These are phyloP conservation scores for Chaetogeoica ovagalla DNA, from an alignment of 2,888 invertebrate species.

Conservation along the genomic window DNA sequence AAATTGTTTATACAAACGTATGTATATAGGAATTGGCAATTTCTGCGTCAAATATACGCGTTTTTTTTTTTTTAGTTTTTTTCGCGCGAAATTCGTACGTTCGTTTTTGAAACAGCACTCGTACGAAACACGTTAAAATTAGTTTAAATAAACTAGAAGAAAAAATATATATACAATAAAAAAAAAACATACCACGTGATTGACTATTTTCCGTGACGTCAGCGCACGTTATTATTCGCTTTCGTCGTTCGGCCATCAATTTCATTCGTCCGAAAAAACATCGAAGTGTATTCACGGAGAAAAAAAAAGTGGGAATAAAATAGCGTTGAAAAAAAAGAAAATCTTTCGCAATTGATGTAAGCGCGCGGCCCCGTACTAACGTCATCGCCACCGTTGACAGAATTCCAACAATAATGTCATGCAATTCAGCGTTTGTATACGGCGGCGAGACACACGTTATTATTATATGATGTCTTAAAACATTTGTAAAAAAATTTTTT, in stretches of 20 bases:
- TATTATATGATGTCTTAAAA: too few species aligned
- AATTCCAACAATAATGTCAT: constrained; percentile 1
- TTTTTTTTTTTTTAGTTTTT: too few species aligned
- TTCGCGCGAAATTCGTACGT: too few species aligned
- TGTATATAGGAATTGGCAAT: too few species aligned
- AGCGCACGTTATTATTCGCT: not conserved
- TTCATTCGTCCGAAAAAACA: not conserved
- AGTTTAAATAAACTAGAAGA: constrained; percentile 2
- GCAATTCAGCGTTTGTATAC: not conserved
- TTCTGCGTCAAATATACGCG: too few species aligned
- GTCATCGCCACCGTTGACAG: not conserved
- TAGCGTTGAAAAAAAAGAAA: not conserved
- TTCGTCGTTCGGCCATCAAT: not conserved
- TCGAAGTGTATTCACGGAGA: not conserved
- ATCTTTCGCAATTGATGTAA: not conserved
- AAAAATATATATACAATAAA: too few species aligned
- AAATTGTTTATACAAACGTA: not conserved
- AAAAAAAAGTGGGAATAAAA: not conserved
- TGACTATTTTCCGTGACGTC: not conserved
- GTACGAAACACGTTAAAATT: not conserved
- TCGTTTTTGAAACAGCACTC: too few species aligned
- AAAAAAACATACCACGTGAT: not conserved
- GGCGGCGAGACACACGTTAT: too few species aligned
- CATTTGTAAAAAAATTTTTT: too few species aligned
- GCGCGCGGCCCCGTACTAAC: too few species aligned